Evolutionary conservation across 2,797 vertebrate species (phyloP).

Genomic region (Crotalus adamanteus): DNA sequence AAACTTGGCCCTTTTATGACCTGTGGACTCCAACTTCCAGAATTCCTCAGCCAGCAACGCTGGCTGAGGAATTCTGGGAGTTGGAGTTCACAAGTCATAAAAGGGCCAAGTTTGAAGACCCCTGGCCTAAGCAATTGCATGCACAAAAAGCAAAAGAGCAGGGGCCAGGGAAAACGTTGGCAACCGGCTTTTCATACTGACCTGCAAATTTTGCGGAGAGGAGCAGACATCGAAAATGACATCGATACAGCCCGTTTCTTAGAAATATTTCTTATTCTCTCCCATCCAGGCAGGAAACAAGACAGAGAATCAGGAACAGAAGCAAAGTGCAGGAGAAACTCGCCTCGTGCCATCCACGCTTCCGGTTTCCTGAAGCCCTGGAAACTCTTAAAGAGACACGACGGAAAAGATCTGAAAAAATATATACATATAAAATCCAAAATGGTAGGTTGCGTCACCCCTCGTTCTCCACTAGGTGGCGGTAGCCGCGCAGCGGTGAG

Average conservation of each 20-base stretch:
- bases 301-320: neutral
- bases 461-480: neutral
- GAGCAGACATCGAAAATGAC: neutral
- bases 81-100: no score
- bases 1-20: no score
- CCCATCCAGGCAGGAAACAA: neutral
- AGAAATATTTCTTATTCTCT: neutral
- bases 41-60: no score
- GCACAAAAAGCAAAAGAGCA: neutral
- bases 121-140: neutral
- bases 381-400: neutral
- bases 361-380: slow-evolving; percentile 14
- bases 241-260: no score
- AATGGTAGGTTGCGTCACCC: neutral
- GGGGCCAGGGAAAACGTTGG: neutral
- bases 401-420: neutral
- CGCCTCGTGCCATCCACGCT: neutral
- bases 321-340: no score
- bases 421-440: neutral
- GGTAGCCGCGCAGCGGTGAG: neutral
- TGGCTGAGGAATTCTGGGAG: no score
- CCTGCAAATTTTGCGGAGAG: neutral
- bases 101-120: no score
- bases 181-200: neutral
- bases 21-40: no score